phyloP scores from a whole-genome alignment of 2,888 invertebrate genomes.

The Seira musarum region DNA sequence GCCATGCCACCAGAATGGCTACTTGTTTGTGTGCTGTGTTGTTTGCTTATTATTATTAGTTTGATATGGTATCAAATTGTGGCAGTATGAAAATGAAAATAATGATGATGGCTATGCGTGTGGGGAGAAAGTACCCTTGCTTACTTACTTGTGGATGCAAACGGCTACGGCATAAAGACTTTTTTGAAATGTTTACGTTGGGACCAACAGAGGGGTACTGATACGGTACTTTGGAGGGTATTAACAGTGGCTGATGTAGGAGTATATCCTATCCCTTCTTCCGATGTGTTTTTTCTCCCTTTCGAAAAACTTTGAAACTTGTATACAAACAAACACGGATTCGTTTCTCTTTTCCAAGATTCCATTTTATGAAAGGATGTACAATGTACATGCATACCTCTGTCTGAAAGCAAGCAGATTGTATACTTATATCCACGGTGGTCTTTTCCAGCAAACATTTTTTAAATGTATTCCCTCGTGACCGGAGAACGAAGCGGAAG shows the following conservation, averaged over 20 bases:
- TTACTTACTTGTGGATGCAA: conserved; percentile 10
- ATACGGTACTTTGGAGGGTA: conserved; percentile 56
- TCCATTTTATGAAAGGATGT: background rate
- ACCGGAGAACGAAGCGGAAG: conserved; percentile 60
- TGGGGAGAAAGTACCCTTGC: conserved; percentile 9
- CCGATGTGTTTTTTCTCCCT: conserved; percentile 33
- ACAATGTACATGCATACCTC: background rate
- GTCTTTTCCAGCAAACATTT: conserved; percentile 61
- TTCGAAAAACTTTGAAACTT: conserved; percentile 30
- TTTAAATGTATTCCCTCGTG: conserved; percentile 66
- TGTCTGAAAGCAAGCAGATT: background rate
- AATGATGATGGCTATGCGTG: conserved; percentile 35
- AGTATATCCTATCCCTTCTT: background rate
- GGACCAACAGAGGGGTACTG: conserved; percentile 52
- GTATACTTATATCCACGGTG: conserved; percentile 41
- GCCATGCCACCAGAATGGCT: conserved; percentile 7
- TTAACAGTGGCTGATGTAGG: conserved; percentile 31
- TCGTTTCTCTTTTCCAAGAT: background rate
- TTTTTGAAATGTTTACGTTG: conserved; percentile 48
- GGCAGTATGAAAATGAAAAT: conserved; percentile 46
- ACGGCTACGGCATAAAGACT: conserved; percentile 7
- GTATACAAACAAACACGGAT: conserved; percentile 41
- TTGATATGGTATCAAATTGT: conserved; percentile 46
- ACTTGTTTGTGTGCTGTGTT: conserved; percentile 6
- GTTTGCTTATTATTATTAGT: conserved; percentile 42